Evolutionary conservation across 2,888 invertebrate species (phyloP).

Genomic region (Coelinius sp.): DNA sequence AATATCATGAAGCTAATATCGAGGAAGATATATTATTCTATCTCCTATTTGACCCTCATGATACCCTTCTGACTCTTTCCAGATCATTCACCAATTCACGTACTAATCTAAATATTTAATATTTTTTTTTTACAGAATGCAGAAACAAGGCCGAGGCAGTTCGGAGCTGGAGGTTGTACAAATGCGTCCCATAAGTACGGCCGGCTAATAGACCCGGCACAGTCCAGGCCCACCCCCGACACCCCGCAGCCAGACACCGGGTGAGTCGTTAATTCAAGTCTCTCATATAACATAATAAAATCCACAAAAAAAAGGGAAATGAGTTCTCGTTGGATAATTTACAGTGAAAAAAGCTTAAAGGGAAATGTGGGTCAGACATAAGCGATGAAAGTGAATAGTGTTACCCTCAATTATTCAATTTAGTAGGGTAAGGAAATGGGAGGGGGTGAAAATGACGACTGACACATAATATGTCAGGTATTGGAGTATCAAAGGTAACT

Average conservation of each 20-base stretch:
- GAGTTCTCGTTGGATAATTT: neutral
- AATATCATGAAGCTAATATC: no score
- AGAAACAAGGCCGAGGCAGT: conserved; percentile 63
- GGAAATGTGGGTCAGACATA: neutral
- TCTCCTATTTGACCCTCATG: no score
- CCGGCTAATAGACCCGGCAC: conserved; percentile 65
- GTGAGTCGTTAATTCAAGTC: conserved; percentile 47
- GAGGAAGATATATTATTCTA: no score
- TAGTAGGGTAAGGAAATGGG: neutral
- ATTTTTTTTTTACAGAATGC: conserved; percentile 61
- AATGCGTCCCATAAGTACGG: conserved; percentile 67
- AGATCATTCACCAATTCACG: no score
- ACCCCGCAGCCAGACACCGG: conserved; percentile 66
- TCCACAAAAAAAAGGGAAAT: neutral
- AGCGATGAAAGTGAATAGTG: neutral
- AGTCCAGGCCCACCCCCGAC: conserved; percentile 63
- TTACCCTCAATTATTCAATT: conserved; percentile 6
- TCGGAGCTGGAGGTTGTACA: conserved; percentile 68
- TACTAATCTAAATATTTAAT: neutral
- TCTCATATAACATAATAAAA: neutral
- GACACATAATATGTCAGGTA: neutral
- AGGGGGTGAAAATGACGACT: neutral
- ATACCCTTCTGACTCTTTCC: no score
- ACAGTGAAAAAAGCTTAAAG: neutral
- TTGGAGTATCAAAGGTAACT: conserved; percentile 12